Evolutionary conservation across 1,140 invertebrate genomes (phyloP).

Genomic region (Trichogramma pretiosum): DNA sequence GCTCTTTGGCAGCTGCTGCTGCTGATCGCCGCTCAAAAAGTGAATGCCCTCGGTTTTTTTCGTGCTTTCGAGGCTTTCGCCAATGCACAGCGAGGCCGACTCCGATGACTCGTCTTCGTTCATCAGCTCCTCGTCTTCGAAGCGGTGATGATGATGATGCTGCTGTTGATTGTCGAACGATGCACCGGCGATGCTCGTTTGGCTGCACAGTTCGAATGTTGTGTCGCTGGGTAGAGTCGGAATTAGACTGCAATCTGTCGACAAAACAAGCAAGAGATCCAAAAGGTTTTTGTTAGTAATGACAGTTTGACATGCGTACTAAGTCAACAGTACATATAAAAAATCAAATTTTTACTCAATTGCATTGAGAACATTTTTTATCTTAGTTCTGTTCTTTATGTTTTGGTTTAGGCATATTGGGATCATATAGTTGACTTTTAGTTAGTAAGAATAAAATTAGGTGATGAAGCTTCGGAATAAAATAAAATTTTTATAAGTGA

Average conservation of each 20-base stretch:
- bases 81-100: not conserved
- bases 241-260: constrained; percentile 29
- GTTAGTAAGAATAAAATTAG: too few relatives aligned
- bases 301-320: too few relatives aligned
- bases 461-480: too few relatives aligned
- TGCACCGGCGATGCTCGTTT: constrained; percentile 14
- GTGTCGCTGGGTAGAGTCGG: constrained; percentile 36
- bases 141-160: constrained; percentile 7
- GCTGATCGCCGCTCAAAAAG: not conserved
- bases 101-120: not conserved
- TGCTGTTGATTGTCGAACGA: constrained; percentile 16
- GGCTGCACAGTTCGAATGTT: constrained; percentile 38
- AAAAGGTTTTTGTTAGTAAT: too few relatives aligned
- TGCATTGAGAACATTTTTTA: too few relatives aligned
- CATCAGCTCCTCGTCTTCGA: constrained; percentile 1
- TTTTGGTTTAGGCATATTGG: too few relatives aligned
- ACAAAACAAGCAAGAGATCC: too few relatives aligned
- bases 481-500: too few relatives aligned
- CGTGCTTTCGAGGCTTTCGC: not conserved
- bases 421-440: too few relatives aligned
- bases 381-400: too few relatives aligned
- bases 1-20: not conserved
- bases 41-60: not conserved
- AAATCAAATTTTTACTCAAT: too few relatives aligned
- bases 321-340: too few relatives aligned